Evolutionary conservation across 2,888 invertebrate species (phyloP).

Genomic region (Ganaspis brasiliensis): DNA sequence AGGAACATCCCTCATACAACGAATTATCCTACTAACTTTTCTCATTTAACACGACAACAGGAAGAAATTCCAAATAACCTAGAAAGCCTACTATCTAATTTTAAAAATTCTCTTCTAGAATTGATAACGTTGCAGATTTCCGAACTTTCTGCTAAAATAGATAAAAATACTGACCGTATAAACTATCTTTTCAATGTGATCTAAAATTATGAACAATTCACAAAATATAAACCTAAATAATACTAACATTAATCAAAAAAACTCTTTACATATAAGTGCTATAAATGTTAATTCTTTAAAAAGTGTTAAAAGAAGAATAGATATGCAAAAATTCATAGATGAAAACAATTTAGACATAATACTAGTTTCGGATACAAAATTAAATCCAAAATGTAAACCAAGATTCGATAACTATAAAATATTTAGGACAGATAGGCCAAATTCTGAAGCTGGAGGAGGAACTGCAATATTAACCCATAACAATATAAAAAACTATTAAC

Average conservation of each 20-base stretch:
- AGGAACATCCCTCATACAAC: no score
- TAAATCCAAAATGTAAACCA: no score
- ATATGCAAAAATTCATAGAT: neutral
- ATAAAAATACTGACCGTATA: constrained; percentile 4
- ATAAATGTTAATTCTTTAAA: no score
- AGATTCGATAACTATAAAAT: constrained; percentile 8
- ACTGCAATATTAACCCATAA: constrained; percentile 12
- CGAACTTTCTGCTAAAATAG: constrained; percentile 9
- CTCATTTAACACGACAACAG: neutral
- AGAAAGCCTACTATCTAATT: neutral
- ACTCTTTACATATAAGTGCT: neutral
- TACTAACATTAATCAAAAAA: neutral
- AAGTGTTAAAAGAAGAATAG: no score
- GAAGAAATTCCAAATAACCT: neutral
- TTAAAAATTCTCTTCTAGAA: neutral
- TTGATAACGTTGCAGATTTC: neutral
- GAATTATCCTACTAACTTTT: neutral
- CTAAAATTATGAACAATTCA: neutral
- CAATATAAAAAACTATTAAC: no score
- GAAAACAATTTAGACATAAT: neutral
- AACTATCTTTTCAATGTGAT: neutral
- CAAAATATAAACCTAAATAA: constrained; percentile 1
- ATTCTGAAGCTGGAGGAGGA: neutral
- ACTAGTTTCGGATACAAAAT: neutral
- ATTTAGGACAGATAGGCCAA: constrained; percentile 11